Evolutionary conservation across 2,797 vertebrate genomes (phyloP).

Genomic region (Onychomys torridus): DNA sequence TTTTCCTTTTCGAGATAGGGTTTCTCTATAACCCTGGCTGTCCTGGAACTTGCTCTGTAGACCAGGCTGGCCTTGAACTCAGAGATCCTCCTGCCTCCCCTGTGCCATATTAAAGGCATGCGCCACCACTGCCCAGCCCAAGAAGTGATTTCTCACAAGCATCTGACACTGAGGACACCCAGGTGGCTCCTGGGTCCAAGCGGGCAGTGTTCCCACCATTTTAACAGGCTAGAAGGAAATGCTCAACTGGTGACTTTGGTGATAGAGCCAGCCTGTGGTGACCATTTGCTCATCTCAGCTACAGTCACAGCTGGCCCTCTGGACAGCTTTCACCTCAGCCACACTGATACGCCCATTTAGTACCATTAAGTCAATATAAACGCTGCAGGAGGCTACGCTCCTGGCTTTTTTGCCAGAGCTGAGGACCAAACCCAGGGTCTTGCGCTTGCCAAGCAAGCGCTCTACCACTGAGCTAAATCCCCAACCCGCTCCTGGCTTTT

Average conservation of each 20-base stretch:
- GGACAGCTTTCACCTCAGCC: not conserved
- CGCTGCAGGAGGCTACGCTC: not conserved
- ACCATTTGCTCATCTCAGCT: not conserved
- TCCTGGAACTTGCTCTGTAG: not conserved
- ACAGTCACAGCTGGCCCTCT: not conserved
- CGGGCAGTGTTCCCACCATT: not conserved
- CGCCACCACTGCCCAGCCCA: not conserved
- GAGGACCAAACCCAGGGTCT: too few species aligned
- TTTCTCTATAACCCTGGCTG: not conserved
- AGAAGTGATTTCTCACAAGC: not conserved
- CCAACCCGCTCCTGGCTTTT: not conserved
- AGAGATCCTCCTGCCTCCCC: not conserved
- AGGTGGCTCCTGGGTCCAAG: not conserved
- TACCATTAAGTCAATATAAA: not conserved
- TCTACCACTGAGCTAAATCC: too few species aligned
- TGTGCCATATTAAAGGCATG: not conserved
- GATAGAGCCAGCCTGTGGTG: not conserved
- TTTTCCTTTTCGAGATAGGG: not conserved
- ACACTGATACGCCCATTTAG: not conserved
- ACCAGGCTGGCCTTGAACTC: not conserved
- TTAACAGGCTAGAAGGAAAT: not conserved
- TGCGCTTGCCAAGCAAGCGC: too few species aligned
- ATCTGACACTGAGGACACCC: not conserved
- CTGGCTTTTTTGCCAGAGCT: too few species aligned
- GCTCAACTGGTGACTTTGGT: not conserved